These are phyloP conservation scores for Crotalus tigris DNA, from an alignment of 2,113 vertebrate species.

Conservation along the genomic window DNA sequence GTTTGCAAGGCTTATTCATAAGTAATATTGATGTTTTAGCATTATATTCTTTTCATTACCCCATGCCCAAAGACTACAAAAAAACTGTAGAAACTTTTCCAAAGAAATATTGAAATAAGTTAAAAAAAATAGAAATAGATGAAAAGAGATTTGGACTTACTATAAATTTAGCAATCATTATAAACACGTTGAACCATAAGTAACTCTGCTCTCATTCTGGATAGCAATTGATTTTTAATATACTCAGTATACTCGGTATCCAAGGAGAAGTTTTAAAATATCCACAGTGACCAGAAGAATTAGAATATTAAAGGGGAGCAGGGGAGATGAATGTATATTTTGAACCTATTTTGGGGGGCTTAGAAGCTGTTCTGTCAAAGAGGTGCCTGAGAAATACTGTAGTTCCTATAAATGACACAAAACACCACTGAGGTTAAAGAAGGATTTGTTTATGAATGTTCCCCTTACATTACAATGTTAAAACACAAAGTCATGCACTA, in stretches of 20 bases:
- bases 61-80: neutral
- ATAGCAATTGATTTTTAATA: constrained; percentile 45
- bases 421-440: neutral
- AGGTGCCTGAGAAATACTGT: constrained; percentile 48
- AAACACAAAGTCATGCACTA: constrained; percentile 47
- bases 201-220: neutral
- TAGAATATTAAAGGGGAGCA: constrained; percentile 59
- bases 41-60: too few relatives aligned
- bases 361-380: constrained; percentile 59
- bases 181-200: neutral
- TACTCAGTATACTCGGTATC: constrained; percentile 17
- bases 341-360: neutral
- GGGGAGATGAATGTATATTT: constrained; percentile 56
- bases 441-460: constrained; percentile 47
- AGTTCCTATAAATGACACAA: constrained; percentile 43
- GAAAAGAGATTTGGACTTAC: neutral
- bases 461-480: constrained; percentile 3
- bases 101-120: neutral
- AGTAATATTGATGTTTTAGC: neutral
- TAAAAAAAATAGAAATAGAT: constrained; percentile 1
- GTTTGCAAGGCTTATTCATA: constrained; percentile 4
- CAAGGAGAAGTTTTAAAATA: constrained; percentile 58
- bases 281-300: constrained; percentile 44
- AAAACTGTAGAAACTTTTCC: neutral
- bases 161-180: constrained; percentile 12